These are phyloP conservation scores for Nycticryphes semicollaris DNA, from an alignment of 2,113 vertebrate genomes.

Conservation along the genomic window DNA sequence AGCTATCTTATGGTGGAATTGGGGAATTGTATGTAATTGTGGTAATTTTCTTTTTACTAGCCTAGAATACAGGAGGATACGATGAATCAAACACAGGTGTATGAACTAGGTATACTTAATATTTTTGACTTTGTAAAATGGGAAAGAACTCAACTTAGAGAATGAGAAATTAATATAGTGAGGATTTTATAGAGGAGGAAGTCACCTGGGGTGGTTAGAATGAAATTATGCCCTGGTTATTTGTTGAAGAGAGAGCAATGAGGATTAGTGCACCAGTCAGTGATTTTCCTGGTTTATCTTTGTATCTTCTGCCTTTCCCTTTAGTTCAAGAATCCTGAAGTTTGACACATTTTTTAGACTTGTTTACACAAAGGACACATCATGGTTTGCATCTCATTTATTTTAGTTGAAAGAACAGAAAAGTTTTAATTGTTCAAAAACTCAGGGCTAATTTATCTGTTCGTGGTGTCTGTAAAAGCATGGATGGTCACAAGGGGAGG, in stretches of 20 bases:
- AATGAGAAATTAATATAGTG: not conserved
- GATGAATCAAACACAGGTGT: not conserved
- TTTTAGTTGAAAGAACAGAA: not conserved
- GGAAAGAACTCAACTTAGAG: not conserved
- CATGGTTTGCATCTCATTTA: not conserved
- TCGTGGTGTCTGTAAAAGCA: not conserved
- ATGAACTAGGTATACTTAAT: not conserved
- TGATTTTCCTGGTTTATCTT: not conserved
- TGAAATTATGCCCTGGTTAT: not conserved
- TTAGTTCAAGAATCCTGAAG: not conserved
- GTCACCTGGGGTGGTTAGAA: fast-evolving
- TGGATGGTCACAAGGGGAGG: not conserved
- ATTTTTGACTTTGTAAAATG: not conserved
- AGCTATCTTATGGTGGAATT: not conserved
- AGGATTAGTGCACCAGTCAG: not conserved
- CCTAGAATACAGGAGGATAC: not conserved
- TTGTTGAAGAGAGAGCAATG: not conserved
- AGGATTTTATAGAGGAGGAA: not conserved
- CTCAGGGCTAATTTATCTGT: not conserved
- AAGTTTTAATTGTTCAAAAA: not conserved
- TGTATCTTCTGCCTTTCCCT: not conserved
- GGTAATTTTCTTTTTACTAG: not conserved
- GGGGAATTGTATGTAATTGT: not conserved
- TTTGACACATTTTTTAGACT: not conserved
- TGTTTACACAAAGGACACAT: not conserved